Percentiles rank a stretch among this genome's conserved stretches.
phyloP scores from a whole-genome alignment of 2,797 vertebrate genomes.

The Trachops cirrhosus region DNA sequence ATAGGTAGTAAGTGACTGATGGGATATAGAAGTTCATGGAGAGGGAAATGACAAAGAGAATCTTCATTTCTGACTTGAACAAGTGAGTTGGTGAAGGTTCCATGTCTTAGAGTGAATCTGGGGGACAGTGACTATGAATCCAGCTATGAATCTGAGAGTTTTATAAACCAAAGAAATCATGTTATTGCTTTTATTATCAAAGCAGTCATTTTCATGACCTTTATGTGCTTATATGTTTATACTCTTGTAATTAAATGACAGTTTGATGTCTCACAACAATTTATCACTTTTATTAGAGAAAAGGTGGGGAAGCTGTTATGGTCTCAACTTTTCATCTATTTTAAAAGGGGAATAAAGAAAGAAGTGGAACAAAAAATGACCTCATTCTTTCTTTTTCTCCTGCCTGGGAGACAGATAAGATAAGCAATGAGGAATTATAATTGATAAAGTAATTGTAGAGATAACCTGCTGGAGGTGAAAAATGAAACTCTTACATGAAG shows the following conservation, averaged over 20 bases:
- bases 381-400: conserved; percentile 35
- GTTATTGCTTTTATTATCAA: not conserved
- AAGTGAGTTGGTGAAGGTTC: not conserved
- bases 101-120: not conserved
- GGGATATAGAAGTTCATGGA: not conserved
- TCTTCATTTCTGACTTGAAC: not conserved
- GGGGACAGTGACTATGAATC: not conserved
- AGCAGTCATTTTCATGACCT: not conserved
- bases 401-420: conserved; percentile 53
- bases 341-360: conserved; percentile 22
- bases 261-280: not conserved
- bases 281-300: not conserved
- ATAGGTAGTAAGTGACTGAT: not conserved
- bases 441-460: conserved; percentile 56
- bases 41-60: not conserved
- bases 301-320: not conserved
- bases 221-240: not conserved
- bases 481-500: conserved; percentile 37
- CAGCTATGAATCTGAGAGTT: not conserved
- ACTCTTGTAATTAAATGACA: not conserved
- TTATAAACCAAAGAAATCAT: not conserved
- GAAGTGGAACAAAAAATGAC: conserved; percentile 38
- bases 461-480: conserved; percentile 33
- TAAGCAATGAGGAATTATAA: conserved; percentile 50
- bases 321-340: conserved; percentile 1